phyloP scores from a whole-genome alignment of 2,888 invertebrate genomes.

The Camptogramma bilineatum region DNA sequence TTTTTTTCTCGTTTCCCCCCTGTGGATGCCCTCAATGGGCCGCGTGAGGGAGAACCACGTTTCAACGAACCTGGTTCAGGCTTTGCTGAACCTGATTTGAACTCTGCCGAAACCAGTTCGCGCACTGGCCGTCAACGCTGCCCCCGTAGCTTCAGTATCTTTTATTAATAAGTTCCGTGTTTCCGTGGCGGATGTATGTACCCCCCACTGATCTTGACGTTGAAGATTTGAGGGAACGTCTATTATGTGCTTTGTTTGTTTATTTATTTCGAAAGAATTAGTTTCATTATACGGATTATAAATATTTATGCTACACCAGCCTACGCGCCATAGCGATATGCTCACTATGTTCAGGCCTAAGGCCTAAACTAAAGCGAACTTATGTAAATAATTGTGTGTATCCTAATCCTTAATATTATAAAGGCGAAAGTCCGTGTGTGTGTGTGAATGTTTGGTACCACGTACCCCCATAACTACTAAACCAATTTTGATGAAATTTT shows the following conservation, averaged over 20 bases:
- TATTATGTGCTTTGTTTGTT: too few relatives aligned
- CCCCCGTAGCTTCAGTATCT: constrained; percentile 1
- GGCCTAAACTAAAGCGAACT: background rate
- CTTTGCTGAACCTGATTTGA: background rate
- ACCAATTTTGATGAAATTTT: too few relatives aligned
- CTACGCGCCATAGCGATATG: background rate
- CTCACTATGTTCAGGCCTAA: too few relatives aligned
- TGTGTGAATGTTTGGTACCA: too few relatives aligned
- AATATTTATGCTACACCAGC: background rate
- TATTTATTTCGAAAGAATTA: too few relatives aligned
- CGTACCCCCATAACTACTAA: too few relatives aligned
- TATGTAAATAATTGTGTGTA: background rate
- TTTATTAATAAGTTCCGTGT: background rate
- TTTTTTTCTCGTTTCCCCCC: background rate
- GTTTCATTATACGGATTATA: too few relatives aligned
- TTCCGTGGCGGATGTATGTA: too few relatives aligned
- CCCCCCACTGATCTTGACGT: too few relatives aligned
- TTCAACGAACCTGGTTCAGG: background rate
- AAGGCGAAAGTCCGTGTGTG: too few relatives aligned
- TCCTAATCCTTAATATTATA: too few relatives aligned
- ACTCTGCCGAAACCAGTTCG: background rate
- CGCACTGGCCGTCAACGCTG: background rate
- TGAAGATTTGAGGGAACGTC: too few relatives aligned
- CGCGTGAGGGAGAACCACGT: background rate
- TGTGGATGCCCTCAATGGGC: background rate